A percentile compares a stretch with the other conserved stretches of the same genome.
Evolutionary conservation across 2,113 vertebrate genomes (phyloP).

Genomic region (Regulus satrapa): DNA sequence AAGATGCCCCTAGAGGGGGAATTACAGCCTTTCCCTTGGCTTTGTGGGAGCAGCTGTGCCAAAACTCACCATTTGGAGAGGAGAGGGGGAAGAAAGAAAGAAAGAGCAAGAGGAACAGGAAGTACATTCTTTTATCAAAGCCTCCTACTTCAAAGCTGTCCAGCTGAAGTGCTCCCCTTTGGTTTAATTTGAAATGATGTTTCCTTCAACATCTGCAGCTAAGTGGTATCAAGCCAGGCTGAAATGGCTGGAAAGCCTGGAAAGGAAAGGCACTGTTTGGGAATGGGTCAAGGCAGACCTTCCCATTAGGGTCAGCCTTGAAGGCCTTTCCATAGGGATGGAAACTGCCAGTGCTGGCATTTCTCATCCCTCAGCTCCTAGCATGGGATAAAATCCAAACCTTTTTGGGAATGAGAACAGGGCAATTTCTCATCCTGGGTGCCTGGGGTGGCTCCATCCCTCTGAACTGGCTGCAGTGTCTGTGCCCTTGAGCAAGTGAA

Average conservation of each 20-base stretch:
- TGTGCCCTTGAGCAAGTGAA: neutral
- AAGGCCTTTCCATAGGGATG: neutral
- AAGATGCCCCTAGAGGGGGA: neutral
- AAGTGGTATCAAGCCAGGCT: constrained; percentile 14
- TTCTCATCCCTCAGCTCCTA: neutral
- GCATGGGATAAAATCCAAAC: neutral
- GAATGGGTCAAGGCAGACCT: neutral
- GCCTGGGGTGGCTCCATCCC: neutral
- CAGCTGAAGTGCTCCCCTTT: constrained; percentile 51
- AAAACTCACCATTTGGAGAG: neutral
- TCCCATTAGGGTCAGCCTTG: neutral
- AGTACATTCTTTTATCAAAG: constrained; percentile 60
- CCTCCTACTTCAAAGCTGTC: constrained; percentile 59
- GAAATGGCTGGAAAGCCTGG: constrained; percentile 45
- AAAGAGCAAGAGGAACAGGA: constrained; percentile 11
- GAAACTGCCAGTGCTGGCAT: neutral
- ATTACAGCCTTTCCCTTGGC: neutral
- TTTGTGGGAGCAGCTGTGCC: neutral
- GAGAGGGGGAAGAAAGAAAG: neutral
- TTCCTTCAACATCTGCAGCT: constrained; percentile 57
- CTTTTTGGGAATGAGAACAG: neutral
- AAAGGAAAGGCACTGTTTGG: neutral
- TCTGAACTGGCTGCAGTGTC: neutral
- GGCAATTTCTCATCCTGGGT: neutral
- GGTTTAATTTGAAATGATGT: constrained; percentile 64